Conservation (phyloP, 2,113 vertebrate species). For the Varanus komodoensis region DNA sequence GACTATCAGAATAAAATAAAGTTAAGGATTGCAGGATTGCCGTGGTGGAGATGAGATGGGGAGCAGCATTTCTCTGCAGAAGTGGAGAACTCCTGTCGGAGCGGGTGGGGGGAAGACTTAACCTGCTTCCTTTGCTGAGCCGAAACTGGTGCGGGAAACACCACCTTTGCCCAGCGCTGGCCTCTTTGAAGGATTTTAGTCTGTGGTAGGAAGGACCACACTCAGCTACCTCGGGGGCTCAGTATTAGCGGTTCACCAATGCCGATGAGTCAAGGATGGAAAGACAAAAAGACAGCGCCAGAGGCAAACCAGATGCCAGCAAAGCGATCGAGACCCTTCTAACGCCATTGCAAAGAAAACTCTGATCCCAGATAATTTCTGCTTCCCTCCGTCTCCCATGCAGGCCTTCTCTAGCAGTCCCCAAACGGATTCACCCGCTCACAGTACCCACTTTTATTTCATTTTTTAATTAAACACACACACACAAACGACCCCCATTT, state of each 20-base stretch:
- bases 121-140: too few species aligned
- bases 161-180: too few species aligned
- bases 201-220: neutral
- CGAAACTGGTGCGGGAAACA: too few species aligned
- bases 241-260: neutral
- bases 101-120: too few species aligned
- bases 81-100: too few species aligned
- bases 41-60: neutral
- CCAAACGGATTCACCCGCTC: neutral
- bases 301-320: neutral
- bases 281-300: neutral
- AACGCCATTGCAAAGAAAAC: neutral
- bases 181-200: neutral
- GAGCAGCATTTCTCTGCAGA: neutral
- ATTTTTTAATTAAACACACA: too few species aligned
- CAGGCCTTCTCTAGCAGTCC: neutral
- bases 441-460: neutral
- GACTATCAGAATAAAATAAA: too few species aligned
- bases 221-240: neutral
- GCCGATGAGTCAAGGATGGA: constrained; percentile 43
- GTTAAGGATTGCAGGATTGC: neutral
- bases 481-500: neutral
- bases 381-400: too few species aligned
- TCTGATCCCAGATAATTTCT: neutral
- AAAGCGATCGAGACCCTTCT: constrained; percentile 50